Conservation (phyloP, 2,797 vertebrate species). For the Chrosomus eos region DNA sequence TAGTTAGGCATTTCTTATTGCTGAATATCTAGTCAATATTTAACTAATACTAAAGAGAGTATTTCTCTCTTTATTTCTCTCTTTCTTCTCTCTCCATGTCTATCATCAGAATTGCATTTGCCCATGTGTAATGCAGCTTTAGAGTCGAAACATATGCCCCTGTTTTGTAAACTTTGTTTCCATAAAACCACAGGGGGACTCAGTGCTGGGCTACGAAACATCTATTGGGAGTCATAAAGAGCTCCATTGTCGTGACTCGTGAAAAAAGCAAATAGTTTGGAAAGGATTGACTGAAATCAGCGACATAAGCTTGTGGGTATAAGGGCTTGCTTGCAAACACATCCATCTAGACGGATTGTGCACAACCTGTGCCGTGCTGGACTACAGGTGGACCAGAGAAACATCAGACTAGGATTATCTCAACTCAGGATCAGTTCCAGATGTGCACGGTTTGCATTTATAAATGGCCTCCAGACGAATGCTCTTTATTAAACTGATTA, state of each 20-base stretch:
- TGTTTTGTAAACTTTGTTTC: constrained; percentile 51
- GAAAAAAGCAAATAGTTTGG: constrained; percentile 15
- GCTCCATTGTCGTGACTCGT: constrained; percentile 36
- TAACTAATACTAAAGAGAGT: constrained; percentile 26
- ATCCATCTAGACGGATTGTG: constrained; percentile 5
- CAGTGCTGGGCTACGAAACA: constrained; percentile 31
- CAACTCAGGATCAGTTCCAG: constrained; percentile 62
- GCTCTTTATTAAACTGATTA: constrained; percentile 63
- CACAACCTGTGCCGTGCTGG: constrained; percentile 37
- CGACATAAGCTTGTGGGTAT: constrained; percentile 22
- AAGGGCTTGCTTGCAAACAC: constrained; percentile 3
- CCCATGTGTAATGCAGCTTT: constrained; percentile 28
- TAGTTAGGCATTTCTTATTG: constrained; percentile 3
- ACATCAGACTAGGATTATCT: constrained; percentile 55
- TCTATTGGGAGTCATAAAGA: constrained; percentile 50
- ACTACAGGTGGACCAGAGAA: constrained; percentile 56
- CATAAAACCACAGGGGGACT: constrained; percentile 59
- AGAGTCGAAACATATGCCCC: constrained; percentile 40
- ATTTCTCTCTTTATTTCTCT: too few relatives aligned
- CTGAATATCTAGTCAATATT: constrained; percentile 41
- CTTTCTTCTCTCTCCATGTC: too few relatives aligned
- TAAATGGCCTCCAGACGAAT: constrained; percentile 61
- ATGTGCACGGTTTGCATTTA: constrained; percentile 63
- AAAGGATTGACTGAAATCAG: constrained; percentile 19
- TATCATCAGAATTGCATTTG: constrained; percentile 44